Evolutionary conservation across 1,140 invertebrate species (phyloP), one percentile per base, ranked within the genome.

Genomic region (Drosophila nebulosa): DNA sequence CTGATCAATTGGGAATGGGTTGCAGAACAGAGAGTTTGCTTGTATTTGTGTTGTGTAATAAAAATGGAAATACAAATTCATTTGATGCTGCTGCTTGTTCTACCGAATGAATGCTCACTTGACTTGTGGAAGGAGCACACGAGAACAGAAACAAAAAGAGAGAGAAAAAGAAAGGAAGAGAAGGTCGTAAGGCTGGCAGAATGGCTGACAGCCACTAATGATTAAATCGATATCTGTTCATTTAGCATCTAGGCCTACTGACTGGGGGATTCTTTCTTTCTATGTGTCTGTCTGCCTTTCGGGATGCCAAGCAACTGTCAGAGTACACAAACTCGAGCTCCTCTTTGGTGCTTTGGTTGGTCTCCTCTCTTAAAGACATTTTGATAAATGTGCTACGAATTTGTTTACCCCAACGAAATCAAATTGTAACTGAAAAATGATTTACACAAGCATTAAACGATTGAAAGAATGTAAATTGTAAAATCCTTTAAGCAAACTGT

Each of bases 31-130:
- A 27, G 12, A 32, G 46, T 22, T 63, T 59, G 62, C 24, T 22
- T 57, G 36, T 56, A 50, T 36, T 36, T 57, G 61, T 22, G 52
- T 58, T 51, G 18, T 65, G 81, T 62, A 85, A 85, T 81, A 80
- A 86, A 81, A 85, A 86, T 85, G 81, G 79, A 86, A 85, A 81
- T 85, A 78, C 72, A 86, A 85, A 85, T 85, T 85, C 81, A 86
- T 74, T 76, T 63, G 52, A 55, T 61, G 64, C 63, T 63, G 30
- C 10, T 32, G 73, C 59, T 62, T 74, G 51, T 30, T 53, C 67
- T 46, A 46, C 39, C 65, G 59, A 74, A 78, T 65, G 36, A 61
- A 26, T 69, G 69, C 55, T 62, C 78, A 81, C 74, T 81, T 69
- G 53, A 81, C 60, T 57, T 39, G 36, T 42, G 51, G 7, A 16